phyloP scores from a whole-genome alignment of 92 coral and sea anemone genomes.

The Pocillopora grandis region DNA sequence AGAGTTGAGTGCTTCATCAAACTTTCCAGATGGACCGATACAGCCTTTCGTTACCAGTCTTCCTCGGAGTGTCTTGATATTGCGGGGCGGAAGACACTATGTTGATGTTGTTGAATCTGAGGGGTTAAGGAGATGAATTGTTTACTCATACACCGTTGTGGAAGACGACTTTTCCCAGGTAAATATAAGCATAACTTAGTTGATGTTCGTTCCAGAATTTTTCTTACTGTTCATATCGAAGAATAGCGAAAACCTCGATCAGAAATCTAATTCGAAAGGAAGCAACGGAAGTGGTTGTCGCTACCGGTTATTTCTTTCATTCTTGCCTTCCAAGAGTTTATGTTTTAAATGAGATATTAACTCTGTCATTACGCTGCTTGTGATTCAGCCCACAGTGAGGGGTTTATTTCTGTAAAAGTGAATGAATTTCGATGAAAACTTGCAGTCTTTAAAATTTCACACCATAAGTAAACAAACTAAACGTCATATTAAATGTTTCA shows the following conservation, averaged over 20 bases:
- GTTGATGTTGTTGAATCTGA: background rate
- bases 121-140: slow-evolving; percentile 11
- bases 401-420: too few relatives aligned
- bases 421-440: background rate
- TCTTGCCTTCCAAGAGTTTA: background rate
- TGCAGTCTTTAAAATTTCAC: too few relatives aligned
- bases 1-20: background rate
- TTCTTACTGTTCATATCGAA: background rate
- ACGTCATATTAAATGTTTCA: too few relatives aligned
- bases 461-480: too few relatives aligned
- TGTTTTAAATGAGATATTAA: background rate
- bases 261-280: background rate
- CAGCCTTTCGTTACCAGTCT: background rate
- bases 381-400: background rate
- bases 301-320: background rate
- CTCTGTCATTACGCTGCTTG: background rate
- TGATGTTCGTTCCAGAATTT: background rate
- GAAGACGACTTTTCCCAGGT: slow-evolving; percentile 9
- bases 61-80: background rate
- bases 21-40: background rate
- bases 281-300: background rate
- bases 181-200: background rate
- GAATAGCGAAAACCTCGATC: background rate
- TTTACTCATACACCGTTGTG: background rate
- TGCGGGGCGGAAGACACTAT: background rate